Conservation (phyloP, 2,888 invertebrate genomes). For the Beris chalybata region DNA sequence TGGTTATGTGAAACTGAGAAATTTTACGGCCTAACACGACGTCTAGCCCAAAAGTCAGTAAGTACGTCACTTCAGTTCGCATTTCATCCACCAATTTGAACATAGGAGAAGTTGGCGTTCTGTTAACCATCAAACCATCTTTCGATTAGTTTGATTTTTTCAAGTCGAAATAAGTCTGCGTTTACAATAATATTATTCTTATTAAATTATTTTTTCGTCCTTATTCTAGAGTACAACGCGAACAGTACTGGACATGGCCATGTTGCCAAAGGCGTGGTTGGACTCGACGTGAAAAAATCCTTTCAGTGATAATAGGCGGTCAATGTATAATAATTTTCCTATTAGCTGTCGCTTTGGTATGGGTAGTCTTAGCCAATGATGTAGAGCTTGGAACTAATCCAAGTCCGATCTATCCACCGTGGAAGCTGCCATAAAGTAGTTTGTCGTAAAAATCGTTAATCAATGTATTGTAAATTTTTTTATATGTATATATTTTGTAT, state of each 20-base stretch:
- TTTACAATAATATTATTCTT: too few species aligned
- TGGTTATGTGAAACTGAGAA: too few species aligned
- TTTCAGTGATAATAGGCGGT: conserved; percentile 11
- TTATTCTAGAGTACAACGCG: conserved; percentile 19
- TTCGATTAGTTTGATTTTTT: too few species aligned
- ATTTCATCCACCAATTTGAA: too few species aligned
- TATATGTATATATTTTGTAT: not conserved
- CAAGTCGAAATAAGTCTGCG: too few species aligned
- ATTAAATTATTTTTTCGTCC: too few species aligned
- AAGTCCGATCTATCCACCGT: conserved; percentile 3
- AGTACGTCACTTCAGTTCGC: too few species aligned
- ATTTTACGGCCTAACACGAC: too few species aligned
- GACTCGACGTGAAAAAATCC: conserved; percentile 26
- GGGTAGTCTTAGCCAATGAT: not conserved
- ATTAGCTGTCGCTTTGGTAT: conserved; percentile 1
- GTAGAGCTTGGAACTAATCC: not conserved
- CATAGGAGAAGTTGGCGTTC: too few species aligned
- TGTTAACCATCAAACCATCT: too few species aligned
- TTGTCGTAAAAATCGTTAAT: not conserved
- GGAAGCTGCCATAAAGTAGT: conserved; percentile 5
- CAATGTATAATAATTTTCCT: conserved; percentile 12
- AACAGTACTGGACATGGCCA: conserved; percentile 30
- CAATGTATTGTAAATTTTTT: not conserved
- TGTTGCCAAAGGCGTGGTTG: conserved; percentile 13
- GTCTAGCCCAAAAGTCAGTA: too few species aligned